Conservation (phyloP, 2,888 invertebrate species). For the Caenorhabditis sp. region DNA sequence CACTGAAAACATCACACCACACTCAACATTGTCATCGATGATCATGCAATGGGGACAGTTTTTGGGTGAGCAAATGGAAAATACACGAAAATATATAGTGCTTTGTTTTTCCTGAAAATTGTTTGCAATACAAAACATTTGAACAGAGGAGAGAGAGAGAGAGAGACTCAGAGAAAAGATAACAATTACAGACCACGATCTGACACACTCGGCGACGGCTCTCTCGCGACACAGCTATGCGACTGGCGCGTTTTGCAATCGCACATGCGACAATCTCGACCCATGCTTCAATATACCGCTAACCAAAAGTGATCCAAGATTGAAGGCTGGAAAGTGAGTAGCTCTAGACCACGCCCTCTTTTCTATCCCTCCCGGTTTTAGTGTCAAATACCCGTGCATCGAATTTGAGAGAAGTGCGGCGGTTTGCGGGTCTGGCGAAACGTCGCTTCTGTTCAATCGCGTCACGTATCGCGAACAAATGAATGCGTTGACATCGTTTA, state of each 20-base stretch:
- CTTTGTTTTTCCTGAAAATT: too few species aligned
- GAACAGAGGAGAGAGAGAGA: too few species aligned
- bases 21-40: constrained; percentile 84
- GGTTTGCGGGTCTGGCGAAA: constrained; percentile 94
- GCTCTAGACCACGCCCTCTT: too few species aligned
- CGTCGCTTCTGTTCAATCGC: constrained; percentile 85
- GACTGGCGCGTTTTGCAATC: constrained; percentile 66
- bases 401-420: constrained; percentile 94
- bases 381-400: constrained; percentile 82
- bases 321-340: constrained; percentile 71
- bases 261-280: constrained; percentile 87
- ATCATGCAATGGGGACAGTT: constrained; percentile 99
- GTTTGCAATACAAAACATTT: too few species aligned
- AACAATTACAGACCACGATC: constrained; percentile 86
- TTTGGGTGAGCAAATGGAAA: constrained; percentile 72
- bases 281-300: constrained; percentile 98
- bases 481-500: constrained; percentile 83
- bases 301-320: constrained; percentile 85
- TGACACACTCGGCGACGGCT: constrained; percentile 91
- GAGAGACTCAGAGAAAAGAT: too few species aligned
- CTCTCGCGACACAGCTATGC: constrained; percentile 74
- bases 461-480: constrained; percentile 89
- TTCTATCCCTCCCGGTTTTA: neutral
- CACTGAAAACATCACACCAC: constrained; percentile 81
- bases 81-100: neutral